phyloP scores from a whole-genome alignment of 2,888 invertebrate genomes.

The Machimus atricapillus region DNA sequence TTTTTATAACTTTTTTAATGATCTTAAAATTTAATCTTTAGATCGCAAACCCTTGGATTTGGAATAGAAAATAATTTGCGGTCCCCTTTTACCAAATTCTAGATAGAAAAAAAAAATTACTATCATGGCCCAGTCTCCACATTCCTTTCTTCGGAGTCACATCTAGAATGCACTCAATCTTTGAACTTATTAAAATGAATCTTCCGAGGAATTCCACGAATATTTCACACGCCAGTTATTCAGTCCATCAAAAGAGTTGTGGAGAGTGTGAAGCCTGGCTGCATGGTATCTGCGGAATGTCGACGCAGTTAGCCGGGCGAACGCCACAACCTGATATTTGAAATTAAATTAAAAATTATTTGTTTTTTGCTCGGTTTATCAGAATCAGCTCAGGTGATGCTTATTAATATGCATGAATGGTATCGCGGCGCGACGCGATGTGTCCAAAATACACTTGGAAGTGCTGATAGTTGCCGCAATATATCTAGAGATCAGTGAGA shows the following conservation, averaged over 20 bases:
- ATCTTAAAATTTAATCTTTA: not conserved
- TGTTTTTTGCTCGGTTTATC: not conserved
- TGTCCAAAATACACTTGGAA: constrained; percentile 11
- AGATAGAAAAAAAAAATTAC: not conserved
- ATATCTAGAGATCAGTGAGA: not conserved
- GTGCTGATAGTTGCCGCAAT: not conserved
- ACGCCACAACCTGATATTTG: constrained; percentile 1
- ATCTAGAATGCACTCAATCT: not conserved
- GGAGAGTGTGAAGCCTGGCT: not conserved
- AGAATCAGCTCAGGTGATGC: constrained; percentile 4
- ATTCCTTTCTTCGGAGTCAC: not conserved
- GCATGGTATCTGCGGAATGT: not conserved
- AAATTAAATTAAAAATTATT: constrained; percentile 18
- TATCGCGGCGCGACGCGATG: not conserved
- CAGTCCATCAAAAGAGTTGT: not conserved
- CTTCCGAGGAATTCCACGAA: not conserved
- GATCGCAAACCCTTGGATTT: not conserved
- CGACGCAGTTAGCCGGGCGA: constrained; percentile 15
- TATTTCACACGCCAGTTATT: not conserved
- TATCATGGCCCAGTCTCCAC: not conserved
- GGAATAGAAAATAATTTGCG: not conserved
- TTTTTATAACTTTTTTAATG: not conserved
- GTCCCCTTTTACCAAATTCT: not conserved
- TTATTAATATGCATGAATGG: constrained; percentile 31
- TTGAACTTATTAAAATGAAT: not conserved